These are phyloP conservation scores for Ascidia mentula DNA, from an alignment of 23 tunicate species.

Conservation along the genomic window DNA sequence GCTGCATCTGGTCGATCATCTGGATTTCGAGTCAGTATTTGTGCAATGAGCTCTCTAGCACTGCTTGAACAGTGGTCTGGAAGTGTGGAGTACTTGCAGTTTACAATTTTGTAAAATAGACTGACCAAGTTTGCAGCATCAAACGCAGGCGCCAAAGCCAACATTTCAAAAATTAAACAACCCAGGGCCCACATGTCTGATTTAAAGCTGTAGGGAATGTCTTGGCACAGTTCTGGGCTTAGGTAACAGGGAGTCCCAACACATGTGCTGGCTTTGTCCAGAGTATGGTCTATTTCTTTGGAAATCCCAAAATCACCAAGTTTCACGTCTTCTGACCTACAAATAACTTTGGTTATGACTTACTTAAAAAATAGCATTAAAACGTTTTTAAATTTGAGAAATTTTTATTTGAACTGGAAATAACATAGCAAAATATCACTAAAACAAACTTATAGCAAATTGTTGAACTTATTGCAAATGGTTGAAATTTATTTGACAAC, in stretches of 20 bases:
- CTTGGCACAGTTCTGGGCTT: slow-evolving; percentile 91
- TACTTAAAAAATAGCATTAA: neutral
- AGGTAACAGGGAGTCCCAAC: slow-evolving; percentile 95
- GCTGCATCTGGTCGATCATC: slow-evolving; percentile 67
- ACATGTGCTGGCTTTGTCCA: slow-evolving; percentile 90
- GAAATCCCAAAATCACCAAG: slow-evolving; percentile 97
- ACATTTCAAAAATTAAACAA: slow-evolving; percentile 80
- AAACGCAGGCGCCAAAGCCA: slow-evolving; percentile 86
- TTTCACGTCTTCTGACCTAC: slow-evolving; percentile 46
- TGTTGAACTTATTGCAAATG: too few relatives aligned
- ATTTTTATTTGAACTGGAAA: too few relatives aligned
- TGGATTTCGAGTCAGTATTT: slow-evolving; percentile 59
- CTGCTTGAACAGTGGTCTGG: slow-evolving; percentile 40
- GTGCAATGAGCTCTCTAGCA: slow-evolving; percentile 39
- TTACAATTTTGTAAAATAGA: slow-evolving; percentile 85
- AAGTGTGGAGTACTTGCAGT: slow-evolving; percentile 61
- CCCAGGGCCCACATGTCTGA: slow-evolving; percentile 97
- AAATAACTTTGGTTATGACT: too few relatives aligned
- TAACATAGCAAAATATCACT: too few relatives aligned
- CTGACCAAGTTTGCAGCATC: slow-evolving; percentile 93
- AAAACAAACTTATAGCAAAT: too few relatives aligned
- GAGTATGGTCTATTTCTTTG: slow-evolving; percentile 82
- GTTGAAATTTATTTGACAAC: too few relatives aligned
- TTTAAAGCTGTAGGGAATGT: slow-evolving; percentile 90
- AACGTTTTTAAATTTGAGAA: too few relatives aligned